phyloP scores from a whole-genome alignment of 2,113 vertebrate species.

The Uropsilus gracilis region DNA sequence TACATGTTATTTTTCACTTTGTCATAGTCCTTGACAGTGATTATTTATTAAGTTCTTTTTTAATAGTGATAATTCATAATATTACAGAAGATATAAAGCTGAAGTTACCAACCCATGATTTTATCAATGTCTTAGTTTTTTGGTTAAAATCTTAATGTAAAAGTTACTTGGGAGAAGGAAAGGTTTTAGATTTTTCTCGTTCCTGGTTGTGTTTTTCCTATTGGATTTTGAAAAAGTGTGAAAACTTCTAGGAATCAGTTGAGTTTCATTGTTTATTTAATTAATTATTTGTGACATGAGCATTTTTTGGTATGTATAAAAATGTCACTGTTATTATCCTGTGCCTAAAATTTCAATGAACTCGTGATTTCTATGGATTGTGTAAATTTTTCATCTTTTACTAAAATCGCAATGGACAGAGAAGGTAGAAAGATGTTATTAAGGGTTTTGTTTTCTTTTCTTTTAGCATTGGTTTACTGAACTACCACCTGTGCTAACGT shows the following conservation, averaged over 20 bases:
- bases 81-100: background rate
- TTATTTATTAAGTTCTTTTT: background rate
- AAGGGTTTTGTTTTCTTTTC: constrained; percentile 64
- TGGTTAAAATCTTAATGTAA: constrained; percentile 22
- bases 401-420: background rate
- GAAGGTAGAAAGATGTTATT: background rate
- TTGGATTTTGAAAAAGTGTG: background rate
- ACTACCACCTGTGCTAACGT: constrained; percentile 97
- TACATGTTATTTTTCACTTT: background rate
- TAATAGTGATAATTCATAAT: background rate
- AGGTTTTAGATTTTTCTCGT: background rate
- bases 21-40: background rate
- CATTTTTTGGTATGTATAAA: background rate
- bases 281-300: background rate
- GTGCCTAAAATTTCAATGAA: background rate
- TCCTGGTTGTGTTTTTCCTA: background rate
- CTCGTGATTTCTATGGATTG: no score
- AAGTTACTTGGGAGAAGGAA: background rate
- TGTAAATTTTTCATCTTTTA: no score
- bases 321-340: background rate
- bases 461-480: constrained; percentile 98
- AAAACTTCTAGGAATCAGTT: background rate
- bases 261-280: background rate
- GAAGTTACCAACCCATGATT: background rate
- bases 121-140: background rate